A percentile compares a stretch with the other conserved stretches of the same genome.
These are phyloP conservation scores for Philonicus albiceps DNA, from an alignment of 2,888 invertebrate genomes.

Conservation along the genomic window DNA sequence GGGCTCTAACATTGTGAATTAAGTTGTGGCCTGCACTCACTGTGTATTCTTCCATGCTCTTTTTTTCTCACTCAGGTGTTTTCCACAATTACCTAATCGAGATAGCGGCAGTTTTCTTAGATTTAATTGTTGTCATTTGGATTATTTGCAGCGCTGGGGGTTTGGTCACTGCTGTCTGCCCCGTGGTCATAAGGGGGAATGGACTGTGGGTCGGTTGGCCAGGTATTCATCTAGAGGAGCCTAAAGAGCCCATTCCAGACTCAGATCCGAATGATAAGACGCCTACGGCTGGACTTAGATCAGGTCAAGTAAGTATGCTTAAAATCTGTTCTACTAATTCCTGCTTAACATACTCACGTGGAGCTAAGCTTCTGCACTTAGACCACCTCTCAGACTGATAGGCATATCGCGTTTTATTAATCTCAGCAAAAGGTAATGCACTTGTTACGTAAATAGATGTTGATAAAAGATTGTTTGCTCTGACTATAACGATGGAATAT, in stretches of 20 bases:
- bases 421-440: neutral
- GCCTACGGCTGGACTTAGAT: slow-evolving; percentile 85
- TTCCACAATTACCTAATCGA: neutral
- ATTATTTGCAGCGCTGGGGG: slow-evolving; percentile 78
- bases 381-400: neutral
- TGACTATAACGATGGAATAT: neutral
- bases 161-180: slow-evolving; percentile 88
- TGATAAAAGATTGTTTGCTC: neutral
- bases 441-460: neutral
- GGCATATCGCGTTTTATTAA: neutral
- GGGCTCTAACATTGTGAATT: neutral
- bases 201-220: slow-evolving; percentile 95
- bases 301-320: slow-evolving; percentile 72
- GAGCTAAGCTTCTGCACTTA: neutral
- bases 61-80: neutral
- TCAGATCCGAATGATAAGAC: slow-evolving; percentile 85
- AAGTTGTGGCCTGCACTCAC: neutral
- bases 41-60: neutral
- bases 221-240: slow-evolving; percentile 81
- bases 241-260: slow-evolving; percentile 82
- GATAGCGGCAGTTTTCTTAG: neutral
- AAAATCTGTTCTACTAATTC: neutral
- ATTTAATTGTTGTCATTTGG: neutral
- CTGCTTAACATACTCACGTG: neutral
- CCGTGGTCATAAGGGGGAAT: slow-evolving; percentile 83